Base-by-base conservation (phyloP, 23 tunicate genomes). In the Halocynthia roretzi region DNA sequence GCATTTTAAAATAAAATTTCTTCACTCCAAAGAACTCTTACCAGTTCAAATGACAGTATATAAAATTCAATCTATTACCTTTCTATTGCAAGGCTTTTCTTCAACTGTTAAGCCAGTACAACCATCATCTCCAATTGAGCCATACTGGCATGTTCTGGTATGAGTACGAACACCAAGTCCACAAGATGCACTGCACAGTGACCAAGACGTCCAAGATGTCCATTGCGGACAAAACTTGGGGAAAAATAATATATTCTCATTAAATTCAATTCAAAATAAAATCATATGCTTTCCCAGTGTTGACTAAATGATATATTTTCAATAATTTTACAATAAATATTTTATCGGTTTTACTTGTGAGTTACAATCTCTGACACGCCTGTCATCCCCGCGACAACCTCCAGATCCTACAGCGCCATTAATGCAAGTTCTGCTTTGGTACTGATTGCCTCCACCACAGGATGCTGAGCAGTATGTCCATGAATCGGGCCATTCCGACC, bases 201-300 rank as follows among this genome's bases (percentile, higher is more conserved):
- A 54, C 96, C 96, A 89, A 8, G 81, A 12, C 17, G 68, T 85
- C 96, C 96, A 89, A 10, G 84, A 53, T 6, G 76, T 50, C 88
- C 88, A 89, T 74, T 76, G 52, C 23, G 96, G 82, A 64, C 96
- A 89, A 54, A 22, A 54, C 78, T 74, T 62, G 4, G 44, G 2
- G 14, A 8, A 71, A 19, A 40, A 10, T 5, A 40, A 11, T 71
- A 10, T 71, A 56, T 50, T 44, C 56, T 19, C 56, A 56, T 19
- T 71, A 12, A 71, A 14, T 68, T 11, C 1, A 15, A 68, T 68
- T 68, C 44, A 31, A 58, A n/a, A 58, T 58, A 58, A 58, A 58
- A 58, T 58, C 15, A 58, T 15, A 2, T 15, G 63, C 44, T 31
- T 31, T 31, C 4, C 4, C 5, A 58, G 63, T n/a, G 63, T 58